Evolutionary conservation across 2,113 vertebrate genomes (phyloP), one percentile per base, ranked within the genome.

Genomic region (Sakesphorus luctuosus): DNA sequence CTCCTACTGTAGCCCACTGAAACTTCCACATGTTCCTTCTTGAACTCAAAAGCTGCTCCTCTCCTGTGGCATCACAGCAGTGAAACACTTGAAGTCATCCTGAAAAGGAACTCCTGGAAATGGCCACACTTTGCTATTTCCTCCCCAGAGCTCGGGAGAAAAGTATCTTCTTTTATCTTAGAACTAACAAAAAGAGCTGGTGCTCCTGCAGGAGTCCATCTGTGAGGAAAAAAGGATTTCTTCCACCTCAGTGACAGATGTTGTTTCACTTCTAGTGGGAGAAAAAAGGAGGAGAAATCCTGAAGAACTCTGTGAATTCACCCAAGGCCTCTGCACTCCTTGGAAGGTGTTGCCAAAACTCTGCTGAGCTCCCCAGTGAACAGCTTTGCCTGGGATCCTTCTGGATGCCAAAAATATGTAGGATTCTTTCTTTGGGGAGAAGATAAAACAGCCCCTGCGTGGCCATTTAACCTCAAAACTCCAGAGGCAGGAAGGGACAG

Each of bases 321-420:
- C 11, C 26, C 24, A 31, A 49, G 20, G 17, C 18, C 61, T 61
- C 52, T 17, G 13, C 3, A 20, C 18, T 46, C 19, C 28, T 50
- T 20, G 2, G 13, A 55, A 17, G 0, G 0, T 2, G n/a, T 29
- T 87, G 63, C 86, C 62, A 35, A n/a, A 75, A 28, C 66, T 61
- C 31, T 18, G 4, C 72, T 49, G 66, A 74, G 9, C 47, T 52
- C 49, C 68, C 26, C 29, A 26, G 33, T 3, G 58, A 84, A 13
- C 25, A 44, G 68, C 38, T 62, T 53, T 75, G 71, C 61, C 65
- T 75, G 61, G 13, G 23, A 24, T 29, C 36, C 36, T 35, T 40
- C 49, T 11, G 16, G 44, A 18, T 47, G 40, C 13, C 63, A 56
- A 18, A 79, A 65, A 40, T 7, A 15, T 0, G 2, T 3, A 44